phyloP scores from a whole-genome alignment of 2,888 invertebrate genomes.

The Ectropis crepuscularia region DNA sequence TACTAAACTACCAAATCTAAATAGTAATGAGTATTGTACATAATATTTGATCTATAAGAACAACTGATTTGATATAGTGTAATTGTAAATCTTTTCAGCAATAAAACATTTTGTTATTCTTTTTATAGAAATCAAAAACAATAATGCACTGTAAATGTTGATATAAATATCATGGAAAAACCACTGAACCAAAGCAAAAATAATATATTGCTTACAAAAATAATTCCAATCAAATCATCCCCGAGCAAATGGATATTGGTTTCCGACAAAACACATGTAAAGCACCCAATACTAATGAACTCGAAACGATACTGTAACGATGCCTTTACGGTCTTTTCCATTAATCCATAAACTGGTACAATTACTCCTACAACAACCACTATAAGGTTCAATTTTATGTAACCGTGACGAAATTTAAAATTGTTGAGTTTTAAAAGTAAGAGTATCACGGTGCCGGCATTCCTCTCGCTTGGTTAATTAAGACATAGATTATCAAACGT shows the following conservation, averaged over 20 bases:
- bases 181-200: slow-evolving; percentile 19
- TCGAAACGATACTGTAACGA: slow-evolving; percentile 48
- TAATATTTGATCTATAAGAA: no score
- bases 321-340: slow-evolving; percentile 38
- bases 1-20: no score
- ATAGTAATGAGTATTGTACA: no score
- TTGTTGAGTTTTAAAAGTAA: slow-evolving; percentile 45
- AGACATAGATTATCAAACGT: slow-evolving; percentile 84
- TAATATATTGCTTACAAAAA: slow-evolving; percentile 58
- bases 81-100: no score
- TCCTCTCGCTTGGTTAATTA: slow-evolving; percentile 82
- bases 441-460: slow-evolving; percentile 57
- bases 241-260: slow-evolving; percentile 76
- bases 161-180: no score
- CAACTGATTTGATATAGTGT: no score
- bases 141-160: no score
- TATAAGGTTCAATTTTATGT: slow-evolving; percentile 38
- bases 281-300: slow-evolving; percentile 66
- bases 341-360: slow-evolving; percentile 29
- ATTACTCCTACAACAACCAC: slow-evolving; percentile 27
- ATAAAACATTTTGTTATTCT: no score
- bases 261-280: slow-evolving; percentile 78
- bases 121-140: no score
- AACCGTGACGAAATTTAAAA: slow-evolving; percentile 23
- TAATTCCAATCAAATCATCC: slow-evolving; percentile 72